Evolutionary conservation across 2,888 invertebrate species (phyloP).

Genomic region (Gnatocerus cornutus): DNA sequence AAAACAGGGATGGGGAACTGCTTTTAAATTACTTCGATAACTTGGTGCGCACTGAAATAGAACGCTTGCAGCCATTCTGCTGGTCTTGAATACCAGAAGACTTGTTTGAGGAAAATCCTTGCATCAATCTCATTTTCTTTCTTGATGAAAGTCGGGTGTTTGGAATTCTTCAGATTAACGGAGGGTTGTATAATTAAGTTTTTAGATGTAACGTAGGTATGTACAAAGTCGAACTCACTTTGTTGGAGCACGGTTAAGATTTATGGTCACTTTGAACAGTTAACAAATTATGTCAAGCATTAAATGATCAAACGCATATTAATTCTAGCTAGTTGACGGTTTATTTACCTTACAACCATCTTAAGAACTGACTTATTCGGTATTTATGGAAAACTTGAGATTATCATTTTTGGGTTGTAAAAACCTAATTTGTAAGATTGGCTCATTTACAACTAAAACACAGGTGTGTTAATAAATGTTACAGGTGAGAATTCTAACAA

Average conservation of each 20-base stretch:
- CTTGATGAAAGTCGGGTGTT: constrained; percentile 51
- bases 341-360: no score
- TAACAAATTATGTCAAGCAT: no score
- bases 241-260: no score
- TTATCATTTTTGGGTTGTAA: neutral
- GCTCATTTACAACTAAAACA: constrained; percentile 2
- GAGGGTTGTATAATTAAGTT: constrained; percentile 46
- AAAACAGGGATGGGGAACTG: constrained; percentile 46
- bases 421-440: neutral
- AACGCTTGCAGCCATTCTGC: constrained; percentile 57
- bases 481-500: neutral
- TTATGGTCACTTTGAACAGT: no score
- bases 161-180: constrained; percentile 49
- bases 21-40: constrained; percentile 61
- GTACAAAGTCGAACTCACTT: constrained; percentile 5
- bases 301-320: no score
- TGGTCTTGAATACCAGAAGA: constrained; percentile 56
- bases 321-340: no score
- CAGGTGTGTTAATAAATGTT: constrained; percentile 1
- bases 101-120: constrained; percentile 51
- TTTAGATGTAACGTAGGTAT: constrained; percentile 33
- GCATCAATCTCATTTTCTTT: constrained; percentile 53
- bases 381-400: neutral
- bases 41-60: constrained; percentile 58
- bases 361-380: neutral